A percentile compares a stretch with the other conserved stretches of the same genome.
These are phyloP conservation scores for Acrobasis consociella DNA, from an alignment of 2,888 invertebrate genomes.

Conservation along the genomic window DNA sequence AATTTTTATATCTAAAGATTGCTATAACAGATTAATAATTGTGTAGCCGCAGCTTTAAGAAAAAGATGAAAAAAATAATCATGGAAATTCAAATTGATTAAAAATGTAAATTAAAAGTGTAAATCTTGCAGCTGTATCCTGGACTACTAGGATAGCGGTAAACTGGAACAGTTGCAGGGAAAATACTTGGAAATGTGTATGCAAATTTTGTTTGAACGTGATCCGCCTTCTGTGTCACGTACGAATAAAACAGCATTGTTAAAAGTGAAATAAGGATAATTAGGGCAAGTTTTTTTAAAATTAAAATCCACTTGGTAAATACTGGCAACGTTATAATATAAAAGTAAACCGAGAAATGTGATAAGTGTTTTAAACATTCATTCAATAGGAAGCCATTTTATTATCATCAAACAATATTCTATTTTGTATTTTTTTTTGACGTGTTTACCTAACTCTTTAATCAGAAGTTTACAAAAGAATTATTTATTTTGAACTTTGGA, in stretches of 20 bases:
- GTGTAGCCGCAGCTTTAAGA: too few relatives aligned
- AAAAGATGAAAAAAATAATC: neutral
- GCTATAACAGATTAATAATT: too few relatives aligned
- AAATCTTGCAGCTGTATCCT: neutral
- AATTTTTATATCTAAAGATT: too few relatives aligned
- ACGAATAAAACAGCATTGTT: slow-evolving; percentile 13
- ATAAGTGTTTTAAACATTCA: neutral
- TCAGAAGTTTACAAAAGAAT: too few relatives aligned
- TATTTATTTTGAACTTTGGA: too few relatives aligned
- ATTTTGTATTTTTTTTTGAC: too few relatives aligned
- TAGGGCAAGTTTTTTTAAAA: slow-evolving; percentile 4
- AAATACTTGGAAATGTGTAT: slow-evolving; percentile 21
- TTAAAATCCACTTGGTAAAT: neutral
- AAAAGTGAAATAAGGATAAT: neutral
- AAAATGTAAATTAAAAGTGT: neutral
- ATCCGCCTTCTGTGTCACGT: slow-evolving; percentile 18
- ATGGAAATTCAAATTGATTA: neutral
- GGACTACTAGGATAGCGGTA: neutral
- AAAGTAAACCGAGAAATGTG: neutral
- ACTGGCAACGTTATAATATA: neutral
- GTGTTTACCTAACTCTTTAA: too few relatives aligned
- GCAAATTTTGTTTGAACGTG: slow-evolving; percentile 14
- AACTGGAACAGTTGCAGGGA: slow-evolving; percentile 10
- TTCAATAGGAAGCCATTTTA: too few relatives aligned
- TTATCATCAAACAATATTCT: too few relatives aligned